These are phyloP conservation scores for Sinohyriopsis cumingii DNA, from an alignment of 2,888 invertebrate genomes.

Conservation along the genomic window DNA sequence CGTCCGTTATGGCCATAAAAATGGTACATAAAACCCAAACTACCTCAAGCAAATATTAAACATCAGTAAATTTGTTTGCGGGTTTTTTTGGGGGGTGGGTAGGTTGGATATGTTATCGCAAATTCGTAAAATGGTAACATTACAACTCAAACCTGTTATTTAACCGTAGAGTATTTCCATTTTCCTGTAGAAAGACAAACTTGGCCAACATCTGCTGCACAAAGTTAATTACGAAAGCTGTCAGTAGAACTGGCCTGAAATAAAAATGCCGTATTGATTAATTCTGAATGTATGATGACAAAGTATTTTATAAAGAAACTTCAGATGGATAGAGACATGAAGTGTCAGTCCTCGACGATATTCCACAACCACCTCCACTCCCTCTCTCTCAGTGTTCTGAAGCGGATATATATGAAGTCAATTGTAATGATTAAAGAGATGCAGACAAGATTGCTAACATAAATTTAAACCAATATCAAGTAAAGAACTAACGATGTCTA, in stretches of 20 bases:
- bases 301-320: too few relatives aligned
- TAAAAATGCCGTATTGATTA: background rate
- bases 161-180: slow-evolving; percentile 45
- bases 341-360: too few relatives aligned
- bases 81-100: slow-evolving; percentile 26
- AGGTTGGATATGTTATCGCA: slow-evolving; percentile 28
- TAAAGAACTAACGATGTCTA: too few relatives aligned
- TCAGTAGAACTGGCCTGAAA: slow-evolving; percentile 43
- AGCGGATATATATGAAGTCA: too few relatives aligned
- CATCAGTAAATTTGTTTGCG: background rate
- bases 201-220: slow-evolving; percentile 50
- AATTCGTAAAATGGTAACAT: slow-evolving; percentile 8
- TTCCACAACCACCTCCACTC: too few relatives aligned
- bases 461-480: too few relatives aligned
- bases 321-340: slow-evolving; percentile 22
- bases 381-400: too few relatives aligned
- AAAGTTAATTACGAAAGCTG: slow-evolving; percentile 38
- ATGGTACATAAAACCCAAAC: background rate
- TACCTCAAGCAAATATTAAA: background rate
- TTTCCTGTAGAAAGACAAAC: slow-evolving; percentile 55
- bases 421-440: too few relatives aligned
- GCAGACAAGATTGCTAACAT: too few relatives aligned
- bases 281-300: too few relatives aligned
- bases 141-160: slow-evolving; percentile 59
- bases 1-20: background rate